Conservation (phyloP, 2,888 invertebrate species). For the Cephus rjabovi region DNA sequence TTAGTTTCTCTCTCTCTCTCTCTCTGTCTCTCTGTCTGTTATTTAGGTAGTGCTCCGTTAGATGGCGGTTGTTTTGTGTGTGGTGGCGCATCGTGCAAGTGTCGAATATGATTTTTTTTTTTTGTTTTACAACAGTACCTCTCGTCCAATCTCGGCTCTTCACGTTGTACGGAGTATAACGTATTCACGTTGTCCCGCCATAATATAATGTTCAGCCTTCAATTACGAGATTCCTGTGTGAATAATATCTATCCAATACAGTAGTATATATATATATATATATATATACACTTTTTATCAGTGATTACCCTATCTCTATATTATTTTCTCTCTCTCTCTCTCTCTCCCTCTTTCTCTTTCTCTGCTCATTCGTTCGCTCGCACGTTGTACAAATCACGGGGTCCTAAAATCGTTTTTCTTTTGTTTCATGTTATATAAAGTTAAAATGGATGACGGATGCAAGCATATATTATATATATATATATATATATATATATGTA, state of each 20-base stretch:
- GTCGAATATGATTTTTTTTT: not conserved
- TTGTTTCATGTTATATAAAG: not conserved
- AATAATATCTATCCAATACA: not conserved
- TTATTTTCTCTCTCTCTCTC: not conserved
- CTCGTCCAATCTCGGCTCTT: not conserved
- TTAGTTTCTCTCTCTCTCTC: conserved; percentile 26
- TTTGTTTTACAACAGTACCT: not conserved
- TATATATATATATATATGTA: not conserved
- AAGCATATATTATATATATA: not conserved
- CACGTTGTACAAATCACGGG: not conserved
- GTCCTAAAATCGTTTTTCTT: not conserved
- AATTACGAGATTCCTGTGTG: not conserved
- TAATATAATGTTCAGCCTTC: not conserved
- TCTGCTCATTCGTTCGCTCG: not conserved
- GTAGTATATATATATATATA: no score
- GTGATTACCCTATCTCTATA: not conserved
- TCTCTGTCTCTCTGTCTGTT: conserved; percentile 20
- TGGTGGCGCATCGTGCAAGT: not conserved
- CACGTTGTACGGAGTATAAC: not conserved
- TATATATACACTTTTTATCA: not conserved
- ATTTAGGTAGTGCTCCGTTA: not conserved
- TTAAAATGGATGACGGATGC: not conserved
- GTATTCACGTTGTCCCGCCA: not conserved
- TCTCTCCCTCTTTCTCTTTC: no score
- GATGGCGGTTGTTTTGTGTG: not conserved